phyloP scores from a whole-genome alignment of 1,140 invertebrate genomes.

The Papilio polyxenes region DNA sequence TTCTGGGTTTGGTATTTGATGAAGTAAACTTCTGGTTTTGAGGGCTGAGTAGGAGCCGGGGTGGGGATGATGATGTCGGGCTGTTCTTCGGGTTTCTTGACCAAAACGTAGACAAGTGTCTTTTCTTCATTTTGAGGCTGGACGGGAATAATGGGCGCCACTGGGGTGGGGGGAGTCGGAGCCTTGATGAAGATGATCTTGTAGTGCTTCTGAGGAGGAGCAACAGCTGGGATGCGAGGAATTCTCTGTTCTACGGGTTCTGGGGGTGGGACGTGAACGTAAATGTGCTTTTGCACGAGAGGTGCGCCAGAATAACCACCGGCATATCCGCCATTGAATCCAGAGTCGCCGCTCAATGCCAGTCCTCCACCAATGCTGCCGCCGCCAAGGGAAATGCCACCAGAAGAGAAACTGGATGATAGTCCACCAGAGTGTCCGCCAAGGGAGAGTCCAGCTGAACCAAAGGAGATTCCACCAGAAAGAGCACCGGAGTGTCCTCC shows the following conservation, averaged over 20 bases:
- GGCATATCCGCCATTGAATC: constrained; percentile 65
- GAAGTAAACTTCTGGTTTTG: constrained; percentile 93
- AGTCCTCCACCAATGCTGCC: constrained; percentile 61
- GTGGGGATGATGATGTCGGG: constrained; percentile 89
- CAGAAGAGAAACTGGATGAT: constrained; percentile 60
- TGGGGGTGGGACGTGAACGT: constrained; percentile 81
- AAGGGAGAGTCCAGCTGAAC: constrained; percentile 51
- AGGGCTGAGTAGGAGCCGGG: constrained; percentile 87
- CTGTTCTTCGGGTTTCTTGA: constrained; percentile 91
- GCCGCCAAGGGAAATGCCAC: constrained; percentile 47
- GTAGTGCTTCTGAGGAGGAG: constrained; percentile 90
- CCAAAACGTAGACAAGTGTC: constrained; percentile 93
- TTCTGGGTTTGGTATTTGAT: constrained; percentile 92
- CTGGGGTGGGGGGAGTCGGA: constrained; percentile 87
- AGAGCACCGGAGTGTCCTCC: constrained; percentile 62
- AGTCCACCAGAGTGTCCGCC: constrained; percentile 63
- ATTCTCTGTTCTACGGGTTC: constrained; percentile 83
- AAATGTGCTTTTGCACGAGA: constrained; percentile 80
- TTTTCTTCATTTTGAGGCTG: constrained; percentile 91
- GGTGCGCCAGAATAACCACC: constrained; percentile 73
- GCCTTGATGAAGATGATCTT: constrained; percentile 95
- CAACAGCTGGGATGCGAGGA: constrained; percentile 80
- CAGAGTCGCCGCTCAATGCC: constrained; percentile 54
- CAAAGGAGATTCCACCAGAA: constrained; percentile 59
- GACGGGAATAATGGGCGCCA: constrained; percentile 87